Percentiles rank a stretch among this genome's conserved stretches.
Evolutionary conservation across 2,113 vertebrate species (phyloP).

Genomic region (Sylvilagus bachmani): DNA sequence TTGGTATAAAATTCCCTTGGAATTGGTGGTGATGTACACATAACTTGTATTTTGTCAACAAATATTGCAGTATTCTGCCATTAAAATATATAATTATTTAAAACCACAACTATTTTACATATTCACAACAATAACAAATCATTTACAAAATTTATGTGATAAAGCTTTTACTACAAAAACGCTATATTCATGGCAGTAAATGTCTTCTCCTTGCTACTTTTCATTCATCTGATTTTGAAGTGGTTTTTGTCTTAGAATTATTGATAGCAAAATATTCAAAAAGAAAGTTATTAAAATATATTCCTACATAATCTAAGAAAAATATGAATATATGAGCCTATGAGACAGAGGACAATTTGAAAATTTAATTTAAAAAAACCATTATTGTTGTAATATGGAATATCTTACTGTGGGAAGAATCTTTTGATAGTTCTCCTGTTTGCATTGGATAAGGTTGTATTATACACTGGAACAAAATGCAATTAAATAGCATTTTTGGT

Average conservation of each 20-base stretch:
- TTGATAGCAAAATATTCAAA: neutral
- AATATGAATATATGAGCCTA: neutral
- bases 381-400: neutral
- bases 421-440: neutral
- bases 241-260: neutral
- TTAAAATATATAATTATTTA: neutral
- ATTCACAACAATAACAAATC: neutral
- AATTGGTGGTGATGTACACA: neutral
- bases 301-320: neutral
- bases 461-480: neutral
- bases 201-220: neutral
- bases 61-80: neutral
- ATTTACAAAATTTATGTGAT: neutral
- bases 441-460: neutral
- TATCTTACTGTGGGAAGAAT: neutral
- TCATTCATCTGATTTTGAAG: neutral
- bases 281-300: neutral
- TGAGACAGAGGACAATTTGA: neutral
- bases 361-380: neutral
- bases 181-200: rapidly evolving
- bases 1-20: neutral
- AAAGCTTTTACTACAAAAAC: neutral
- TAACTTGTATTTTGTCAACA: neutral
- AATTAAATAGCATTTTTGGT: neutral
- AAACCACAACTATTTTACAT: neutral